Evolutionary conservation across 2,797 vertebrate genomes (phyloP), one percentile per base, ranked within the genome.

Genomic region (Coregonus sp.): DNA sequence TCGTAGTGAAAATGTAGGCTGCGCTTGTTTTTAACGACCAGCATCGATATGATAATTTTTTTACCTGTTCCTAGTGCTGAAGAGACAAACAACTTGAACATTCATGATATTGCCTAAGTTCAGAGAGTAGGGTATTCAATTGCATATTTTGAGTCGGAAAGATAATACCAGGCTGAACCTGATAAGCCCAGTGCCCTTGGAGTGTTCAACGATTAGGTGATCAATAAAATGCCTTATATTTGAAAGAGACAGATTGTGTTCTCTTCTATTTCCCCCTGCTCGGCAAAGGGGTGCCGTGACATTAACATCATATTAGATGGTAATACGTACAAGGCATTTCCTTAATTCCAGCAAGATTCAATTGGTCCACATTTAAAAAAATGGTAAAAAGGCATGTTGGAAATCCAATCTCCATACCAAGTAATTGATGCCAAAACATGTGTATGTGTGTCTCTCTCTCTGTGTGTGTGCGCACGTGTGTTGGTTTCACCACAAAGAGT

Each of bases 291-390:
- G 20, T 0, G 14, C 1, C 18, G 14, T 15, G 11, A 31, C 29
- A 33, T 33, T 67, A 25, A 67, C 29, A 33, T 66, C 12, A 66
- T 67, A 16, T 7, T 59, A 59, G 16, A 86, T 81, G 82, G 70
- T 92, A 93, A 93, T 87, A 85, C 92, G 89, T 78, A 65, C 54
- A 29, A 29, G n/a, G 40, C 40, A n/a, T 16, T 78, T 35, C 61
- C 9, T 73, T 47, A 59, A 61, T 65, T 74, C 18, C 61, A 67
- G 54, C 1, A 9, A 65, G 15, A 56, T 33, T 20, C n/a, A 40
- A 67, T 74, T 65, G 81, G 5, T 68, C 72, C 68, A 59, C 37
- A 51, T 40, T 70, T 74, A 63, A 20, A 61, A 77, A 25, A 25
- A 25, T 78, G 63, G 6, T 88, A 83, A 69, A 37, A 67, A 11